A percentile compares a stretch with the other conserved stretches of the same genome.
These are phyloP conservation scores for Branchellion lobata DNA, from an alignment of 2,888 invertebrate species.

Conservation along the genomic window DNA sequence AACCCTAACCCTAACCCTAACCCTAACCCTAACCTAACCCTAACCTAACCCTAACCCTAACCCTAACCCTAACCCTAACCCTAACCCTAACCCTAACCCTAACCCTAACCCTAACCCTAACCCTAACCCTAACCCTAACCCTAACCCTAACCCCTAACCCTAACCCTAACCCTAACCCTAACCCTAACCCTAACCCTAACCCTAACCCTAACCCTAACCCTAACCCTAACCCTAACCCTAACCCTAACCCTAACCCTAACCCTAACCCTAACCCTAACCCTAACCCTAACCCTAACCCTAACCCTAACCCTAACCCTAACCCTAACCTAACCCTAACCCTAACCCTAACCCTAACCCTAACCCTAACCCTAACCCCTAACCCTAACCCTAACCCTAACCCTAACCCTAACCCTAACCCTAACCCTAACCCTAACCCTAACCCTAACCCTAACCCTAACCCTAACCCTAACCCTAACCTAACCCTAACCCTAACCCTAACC, in stretches of 20 bases:
- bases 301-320: conserved; percentile 51
- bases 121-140: conserved; percentile 52
- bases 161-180: conserved; percentile 52
- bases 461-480: conserved; percentile 52
- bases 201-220: conserved; percentile 52
- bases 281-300: conserved; percentile 48
- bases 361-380: conserved; percentile 49
- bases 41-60: conserved; percentile 52
- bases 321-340: conserved; percentile 50
- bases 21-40: conserved; percentile 51
- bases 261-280: conserved; percentile 51
- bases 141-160: conserved; percentile 52
- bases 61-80: conserved; percentile 47
- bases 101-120: conserved; percentile 51
- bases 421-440: conserved; percentile 43
- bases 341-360: conserved; percentile 51
- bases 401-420: conserved; percentile 48
- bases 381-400: conserved; percentile 53
- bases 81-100: conserved; percentile 48
- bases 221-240: conserved; percentile 50
- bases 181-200: conserved; percentile 52
- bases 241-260: conserved; percentile 52
- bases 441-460: conserved; percentile 51
- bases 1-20: conserved; percentile 51
- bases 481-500: conserved; percentile 51